phyloP scores from a whole-genome alignment of 1,140 invertebrate species.

The Caenorhabditis tropicalis region DNA sequence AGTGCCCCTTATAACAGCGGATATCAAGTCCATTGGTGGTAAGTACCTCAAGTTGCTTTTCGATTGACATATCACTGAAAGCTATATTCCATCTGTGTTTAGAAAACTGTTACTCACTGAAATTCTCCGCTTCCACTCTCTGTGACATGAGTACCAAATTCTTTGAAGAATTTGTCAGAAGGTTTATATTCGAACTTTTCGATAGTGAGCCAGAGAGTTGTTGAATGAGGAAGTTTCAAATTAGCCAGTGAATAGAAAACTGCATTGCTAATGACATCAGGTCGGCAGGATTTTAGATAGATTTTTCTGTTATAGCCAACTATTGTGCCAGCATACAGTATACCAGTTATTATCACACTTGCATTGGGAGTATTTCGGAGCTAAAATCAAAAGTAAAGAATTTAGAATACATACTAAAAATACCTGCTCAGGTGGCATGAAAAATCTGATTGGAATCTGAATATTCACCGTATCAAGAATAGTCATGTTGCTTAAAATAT shows the following conservation, averaged over 20 bases:
- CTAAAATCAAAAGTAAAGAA: too few relatives aligned
- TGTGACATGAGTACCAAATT: background rate
- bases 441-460: background rate
- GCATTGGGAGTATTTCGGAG: too few relatives aligned
- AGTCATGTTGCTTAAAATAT: background rate
- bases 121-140: background rate
- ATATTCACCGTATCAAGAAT: background rate
- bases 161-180: background rate
- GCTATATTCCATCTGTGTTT: too few relatives aligned
- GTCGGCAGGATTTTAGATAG: too few relatives aligned
- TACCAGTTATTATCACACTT: too few relatives aligned
- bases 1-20: background rate
- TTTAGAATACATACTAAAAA: too few relatives aligned
- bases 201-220: background rate
- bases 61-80: too few relatives aligned
- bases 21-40: background rate
- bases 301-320: too few relatives aligned
- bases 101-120: background rate
- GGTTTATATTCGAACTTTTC: background rate
- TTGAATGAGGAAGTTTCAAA: background rate
- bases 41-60: background rate
- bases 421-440: too few relatives aligned
- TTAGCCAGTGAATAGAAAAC: too few relatives aligned
- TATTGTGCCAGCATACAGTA: too few relatives aligned
- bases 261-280: too few relatives aligned